Evolutionary conservation across 2,797 vertebrate genomes (phyloP), one percentile per base, ranked within the genome.

Genomic region (Remorina albescens): DNA sequence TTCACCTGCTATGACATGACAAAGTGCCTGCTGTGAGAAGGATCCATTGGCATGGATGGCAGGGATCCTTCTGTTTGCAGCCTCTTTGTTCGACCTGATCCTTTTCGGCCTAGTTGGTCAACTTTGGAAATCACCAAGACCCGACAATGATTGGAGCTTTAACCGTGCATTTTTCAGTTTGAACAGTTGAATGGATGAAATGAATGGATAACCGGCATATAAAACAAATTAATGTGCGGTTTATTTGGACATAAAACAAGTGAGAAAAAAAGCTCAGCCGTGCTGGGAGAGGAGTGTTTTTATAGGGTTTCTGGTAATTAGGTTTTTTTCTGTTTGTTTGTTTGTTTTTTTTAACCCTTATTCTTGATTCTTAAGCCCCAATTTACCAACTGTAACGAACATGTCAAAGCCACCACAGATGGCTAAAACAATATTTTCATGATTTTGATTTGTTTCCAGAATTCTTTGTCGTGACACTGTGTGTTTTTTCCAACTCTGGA

Each of bases 91-190:
- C 60, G 13, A 51, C 5, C 26, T 41, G 32, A 58, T 41, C 25
- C 25, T 16, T 71, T 12, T 12, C 39, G 58, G 25, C 7, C n/a
- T 53, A 39, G 56, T 51, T 57, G 32, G 60, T 74, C 57, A 70
- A 59, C 12, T 41, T 65, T 62, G 26, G 19, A 72, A 57, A 64
- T 57, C 30, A 53, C 1, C 41, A 4, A 71, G 12, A 1, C 10
- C 19, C 15, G 18, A 70, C 11, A 65, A 39, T 25, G 11, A 70
- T 34, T 23, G 1, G 47, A 11, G 41, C 19, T 53, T 72, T 25
- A 51, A 23, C 16, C 36, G 53, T 60, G 51, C 42, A 9, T 44
- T 61, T 54, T 10, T 53, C 37, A n/a, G n/a, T 30, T 30, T 70
- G 36, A n/a, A n/a, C 25, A 30, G 6, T 34, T 66, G n/a, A n/a